Percentiles rank a stretch among this genome's conserved stretches.
These are phyloP conservation scores for Meteorus colon DNA, from an alignment of 2,888 invertebrate genomes.

Conservation along the genomic window DNA sequence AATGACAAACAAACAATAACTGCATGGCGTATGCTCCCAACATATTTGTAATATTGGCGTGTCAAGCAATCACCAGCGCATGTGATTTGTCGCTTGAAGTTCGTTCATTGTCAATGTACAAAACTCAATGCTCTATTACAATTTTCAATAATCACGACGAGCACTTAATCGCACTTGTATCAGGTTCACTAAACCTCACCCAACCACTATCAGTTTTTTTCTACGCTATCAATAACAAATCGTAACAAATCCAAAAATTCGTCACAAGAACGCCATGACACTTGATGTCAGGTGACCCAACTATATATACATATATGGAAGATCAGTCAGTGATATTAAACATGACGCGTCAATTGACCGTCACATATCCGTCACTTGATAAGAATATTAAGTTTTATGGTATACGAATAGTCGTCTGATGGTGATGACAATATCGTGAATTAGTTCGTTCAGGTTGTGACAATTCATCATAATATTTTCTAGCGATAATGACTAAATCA, in stretches of 20 bases:
- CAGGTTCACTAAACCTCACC: too few relatives aligned
- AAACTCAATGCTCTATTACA: conserved; percentile 6
- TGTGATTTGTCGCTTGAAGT: background rate
- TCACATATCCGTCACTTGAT: too few relatives aligned
- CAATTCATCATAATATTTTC: too few relatives aligned
- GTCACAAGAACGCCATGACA: conserved; percentile 55
- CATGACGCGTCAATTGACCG: too few relatives aligned
- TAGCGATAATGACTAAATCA: too few relatives aligned
- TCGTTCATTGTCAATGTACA: conserved; percentile 24
- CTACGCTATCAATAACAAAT: conserved; percentile 40
- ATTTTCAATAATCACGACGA: conserved; percentile 38
- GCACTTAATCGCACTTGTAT: conserved; percentile 8
- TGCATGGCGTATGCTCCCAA: background rate
- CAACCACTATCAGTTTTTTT: conserved; percentile 46
- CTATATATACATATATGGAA: background rate
- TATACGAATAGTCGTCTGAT: too few relatives aligned
- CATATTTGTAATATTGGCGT: background rate
- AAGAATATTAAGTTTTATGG: too few relatives aligned
- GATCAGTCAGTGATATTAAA: background rate
- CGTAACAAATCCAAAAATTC: conserved; percentile 39
- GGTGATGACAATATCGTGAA: too few relatives aligned
- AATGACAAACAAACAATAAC: conserved; percentile 28
- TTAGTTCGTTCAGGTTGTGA: too few relatives aligned
- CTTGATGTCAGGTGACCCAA: conserved; percentile 39
- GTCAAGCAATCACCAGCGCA: conserved; percentile 10